Conservation (phyloP, 2,113 vertebrate genomes). For the Psilopogon haemacephalus region DNA sequence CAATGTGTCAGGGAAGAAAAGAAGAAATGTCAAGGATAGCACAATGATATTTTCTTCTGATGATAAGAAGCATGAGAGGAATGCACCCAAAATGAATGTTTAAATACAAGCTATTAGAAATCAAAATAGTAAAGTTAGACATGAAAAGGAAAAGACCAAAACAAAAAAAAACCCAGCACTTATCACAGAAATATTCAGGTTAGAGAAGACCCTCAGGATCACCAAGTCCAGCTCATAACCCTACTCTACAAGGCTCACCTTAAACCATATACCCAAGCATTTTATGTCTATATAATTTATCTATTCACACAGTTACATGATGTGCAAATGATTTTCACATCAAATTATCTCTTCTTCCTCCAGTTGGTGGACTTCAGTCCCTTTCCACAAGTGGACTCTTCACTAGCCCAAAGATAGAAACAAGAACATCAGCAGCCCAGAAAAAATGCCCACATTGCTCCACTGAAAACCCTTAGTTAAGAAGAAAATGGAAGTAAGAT, state of each 20-base stretch:
- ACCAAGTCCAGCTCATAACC: no score
- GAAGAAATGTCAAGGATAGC: background rate
- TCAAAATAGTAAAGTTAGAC: background rate
- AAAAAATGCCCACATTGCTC: background rate
- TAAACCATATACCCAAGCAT: no score
- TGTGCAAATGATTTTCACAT: background rate
- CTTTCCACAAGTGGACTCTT: background rate
- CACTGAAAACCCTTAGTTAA: background rate
- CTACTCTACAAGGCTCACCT: no score
- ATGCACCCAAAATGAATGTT: background rate
- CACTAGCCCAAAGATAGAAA: background rate
- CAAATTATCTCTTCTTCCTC: background rate
- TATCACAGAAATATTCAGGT: no score
- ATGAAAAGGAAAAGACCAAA: background rate
- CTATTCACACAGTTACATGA: background rate
- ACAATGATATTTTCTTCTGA: background rate
- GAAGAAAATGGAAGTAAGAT: background rate
- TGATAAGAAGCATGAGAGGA: background rate
- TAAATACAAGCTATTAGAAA: background rate
- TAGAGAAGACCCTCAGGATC: no score
- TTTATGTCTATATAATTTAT: fast-evolving
- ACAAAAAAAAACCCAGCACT: no score
- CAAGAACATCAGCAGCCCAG: background rate
- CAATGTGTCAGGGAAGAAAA: background rate
- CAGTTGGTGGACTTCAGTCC: background rate